Percentiles rank a stretch among this genome's conserved stretches.
Conservation (phyloP, 1,140 invertebrate genomes). For the Ips nitidus region DNA sequence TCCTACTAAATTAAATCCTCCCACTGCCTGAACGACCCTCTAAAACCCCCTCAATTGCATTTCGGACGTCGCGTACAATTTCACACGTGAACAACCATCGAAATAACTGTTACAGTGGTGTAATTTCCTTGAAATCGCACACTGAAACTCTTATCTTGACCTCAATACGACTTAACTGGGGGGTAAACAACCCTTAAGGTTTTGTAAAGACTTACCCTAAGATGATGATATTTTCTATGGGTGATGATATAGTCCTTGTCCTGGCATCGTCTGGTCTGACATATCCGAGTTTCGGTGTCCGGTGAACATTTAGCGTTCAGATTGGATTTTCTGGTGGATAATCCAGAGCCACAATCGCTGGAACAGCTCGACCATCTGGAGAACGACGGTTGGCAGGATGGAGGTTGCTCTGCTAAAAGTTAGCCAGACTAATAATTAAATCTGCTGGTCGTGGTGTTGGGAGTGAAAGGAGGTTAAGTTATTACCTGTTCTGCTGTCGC, state of each 20-base stretch:
- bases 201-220: slow-evolving; percentile 46
- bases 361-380: slow-evolving; percentile 67
- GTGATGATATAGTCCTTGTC: slow-evolving; percentile 38
- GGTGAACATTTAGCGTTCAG: slow-evolving; percentile 60
- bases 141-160: no score
- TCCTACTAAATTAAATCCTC: no score
- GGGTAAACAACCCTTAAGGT: no score
- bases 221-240: slow-evolving; percentile 47
- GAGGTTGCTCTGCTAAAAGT: slow-evolving; percentile 48
- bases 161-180: no score
- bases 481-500: slow-evolving; percentile 59
- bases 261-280: slow-evolving; percentile 56
- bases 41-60: no score
- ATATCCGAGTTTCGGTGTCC: slow-evolving; percentile 64
- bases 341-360: slow-evolving; percentile 62
- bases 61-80: no score
- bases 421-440: background rate
- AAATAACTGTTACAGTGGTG: no score
- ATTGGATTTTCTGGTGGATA: slow-evolving; percentile 63
- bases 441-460: background rate
- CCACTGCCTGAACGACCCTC: no score
- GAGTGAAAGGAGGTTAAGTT: background rate
- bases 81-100: no score
- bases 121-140: no score
- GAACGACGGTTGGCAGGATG: slow-evolving; percentile 47